Evolutionary conservation across 2,888 invertebrate species (phyloP), one percentile per base, ranked within the genome.

Genomic region (Drosophila koepferae): DNA sequence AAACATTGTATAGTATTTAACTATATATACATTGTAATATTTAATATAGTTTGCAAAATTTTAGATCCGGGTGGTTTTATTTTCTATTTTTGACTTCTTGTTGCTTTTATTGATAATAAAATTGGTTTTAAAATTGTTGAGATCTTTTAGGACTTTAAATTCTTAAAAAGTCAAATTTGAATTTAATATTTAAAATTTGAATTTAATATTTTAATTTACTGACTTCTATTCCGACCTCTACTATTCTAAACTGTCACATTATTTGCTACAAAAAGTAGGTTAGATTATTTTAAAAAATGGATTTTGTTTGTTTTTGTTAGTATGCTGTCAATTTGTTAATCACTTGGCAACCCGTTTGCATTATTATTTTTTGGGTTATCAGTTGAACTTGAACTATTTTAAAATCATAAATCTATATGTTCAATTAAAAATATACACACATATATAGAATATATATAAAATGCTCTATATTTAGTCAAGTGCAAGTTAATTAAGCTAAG

Each of bases 381-480:
- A 43, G 18, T 18, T 68, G 68, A 74, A 79, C 88, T 87, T 87
- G 85, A 87, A 85, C 81, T 65, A 44, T 55, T 62, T 56, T 9
- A 31, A 44, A 72, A 64, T 64, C 51, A 48, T 59, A 61, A 58
- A 40, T 28, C 23, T 44, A 41, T 41, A 28, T 40, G 48, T 40
- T 53, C 8, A 38, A 38, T 9, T 38, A 18, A 18, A 48, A 46
- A 63, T 55, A 56, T 40, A 54, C 9, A 20, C 20, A 28, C 0
- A 9, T 46, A 44, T 3, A 16, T 46, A 8, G 0, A 48, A 20
- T 54, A 56, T 63, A 46, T 48, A 60, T 53, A 54, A 16, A 53
- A 51, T 49, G 64, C 64, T 20, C 78, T 78, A 78, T 71, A 81
- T 71, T 86, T 86, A 84, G 72, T 64, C 77, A 72, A 74, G 64